Conservation (phyloP, 2,797 vertebrate species). For the Diplodus sargus region DNA sequence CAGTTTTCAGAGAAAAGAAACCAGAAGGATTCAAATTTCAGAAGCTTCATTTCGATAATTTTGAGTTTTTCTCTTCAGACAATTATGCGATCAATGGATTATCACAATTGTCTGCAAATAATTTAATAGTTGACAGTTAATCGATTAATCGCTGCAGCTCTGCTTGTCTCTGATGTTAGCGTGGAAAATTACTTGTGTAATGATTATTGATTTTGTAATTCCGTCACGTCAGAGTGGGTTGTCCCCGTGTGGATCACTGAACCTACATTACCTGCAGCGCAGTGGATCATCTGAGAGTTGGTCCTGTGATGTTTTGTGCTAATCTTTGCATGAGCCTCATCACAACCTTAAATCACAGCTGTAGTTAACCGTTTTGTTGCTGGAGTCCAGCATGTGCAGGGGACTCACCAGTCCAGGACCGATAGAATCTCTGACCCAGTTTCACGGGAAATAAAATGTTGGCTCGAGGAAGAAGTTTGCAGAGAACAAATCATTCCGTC, state of each 20-base stretch:
- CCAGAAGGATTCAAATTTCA: no score
- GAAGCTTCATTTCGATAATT: no score
- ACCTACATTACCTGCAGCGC: background rate
- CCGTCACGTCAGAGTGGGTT: background rate
- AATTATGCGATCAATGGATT: no score
- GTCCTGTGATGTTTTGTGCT: slow-evolving; percentile 7
- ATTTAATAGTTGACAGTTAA: no score
- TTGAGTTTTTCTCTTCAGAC: no score
- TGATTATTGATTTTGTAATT: slow-evolving; percentile 1
- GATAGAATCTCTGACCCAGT: slow-evolving; percentile 29
- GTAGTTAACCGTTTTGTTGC: slow-evolving; percentile 15
- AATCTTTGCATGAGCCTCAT: slow-evolving; percentile 34
- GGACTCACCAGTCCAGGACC: slow-evolving; percentile 1
- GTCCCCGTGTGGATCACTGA: background rate
- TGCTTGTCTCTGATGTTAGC: slow-evolving; percentile 2
- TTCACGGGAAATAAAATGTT: slow-evolving; percentile 41
- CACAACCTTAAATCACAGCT: slow-evolving; percentile 23
- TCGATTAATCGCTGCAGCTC: no score
- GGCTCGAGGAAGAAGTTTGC: slow-evolving; percentile 15
- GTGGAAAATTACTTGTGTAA: background rate
- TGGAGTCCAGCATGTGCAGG: slow-evolving; percentile 25
- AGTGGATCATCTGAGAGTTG: background rate
- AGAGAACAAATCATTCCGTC: slow-evolving; percentile 18
- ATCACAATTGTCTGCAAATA: no score
- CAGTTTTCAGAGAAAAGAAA: no score